Conservation (phyloP, 2,888 invertebrate genomes). For the Ferdinandea cuprea region DNA sequence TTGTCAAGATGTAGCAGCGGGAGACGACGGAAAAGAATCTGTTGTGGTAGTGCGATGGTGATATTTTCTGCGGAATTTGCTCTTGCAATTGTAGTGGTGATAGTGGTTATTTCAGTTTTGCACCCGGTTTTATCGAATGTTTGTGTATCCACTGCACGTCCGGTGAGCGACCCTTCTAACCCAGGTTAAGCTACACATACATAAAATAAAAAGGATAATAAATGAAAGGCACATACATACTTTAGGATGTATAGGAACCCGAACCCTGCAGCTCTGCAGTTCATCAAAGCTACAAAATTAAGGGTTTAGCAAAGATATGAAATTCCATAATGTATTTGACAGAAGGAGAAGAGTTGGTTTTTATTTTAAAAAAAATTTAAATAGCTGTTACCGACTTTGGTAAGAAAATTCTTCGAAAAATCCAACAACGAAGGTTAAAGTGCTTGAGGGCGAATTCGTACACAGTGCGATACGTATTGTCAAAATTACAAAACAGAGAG, state of each 20-base stretch:
- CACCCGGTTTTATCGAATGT: conserved; percentile 68
- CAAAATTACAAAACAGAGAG: conserved; percentile 2
- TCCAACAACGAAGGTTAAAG: conserved; percentile 35
- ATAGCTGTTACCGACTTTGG: not conserved
- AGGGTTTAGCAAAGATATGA: not conserved
- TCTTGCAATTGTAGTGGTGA: conserved; percentile 20
- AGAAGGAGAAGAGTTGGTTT: not conserved
- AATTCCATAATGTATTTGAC: conserved; percentile 11
- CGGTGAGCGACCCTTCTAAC: conserved; percentile 70
- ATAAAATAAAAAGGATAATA: conserved; percentile 34
- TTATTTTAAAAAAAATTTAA: not conserved
- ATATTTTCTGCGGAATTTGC: conserved; percentile 5
- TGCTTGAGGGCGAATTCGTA: conserved; percentile 11
- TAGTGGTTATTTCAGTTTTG: conserved; percentile 64
- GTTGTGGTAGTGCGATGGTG: not conserved
- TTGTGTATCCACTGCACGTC: conserved; percentile 71
- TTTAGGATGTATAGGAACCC: conserved; percentile 32
- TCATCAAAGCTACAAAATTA: conserved; percentile 47
- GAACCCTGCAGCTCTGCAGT: conserved; percentile 50
- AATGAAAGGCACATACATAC: conserved; percentile 54
- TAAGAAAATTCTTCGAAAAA: conserved; percentile 7
- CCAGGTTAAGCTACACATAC: conserved; percentile 41
- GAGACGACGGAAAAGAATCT: conserved; percentile 20
- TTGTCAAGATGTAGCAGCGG: conserved; percentile 42
- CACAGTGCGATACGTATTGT: not conserved